Percentiles rank a stretch among this genome's conserved stretches.
These are phyloP conservation scores for Psettodes erumei DNA, from an alignment of 2,113 vertebrate genomes.

Conservation along the genomic window DNA sequence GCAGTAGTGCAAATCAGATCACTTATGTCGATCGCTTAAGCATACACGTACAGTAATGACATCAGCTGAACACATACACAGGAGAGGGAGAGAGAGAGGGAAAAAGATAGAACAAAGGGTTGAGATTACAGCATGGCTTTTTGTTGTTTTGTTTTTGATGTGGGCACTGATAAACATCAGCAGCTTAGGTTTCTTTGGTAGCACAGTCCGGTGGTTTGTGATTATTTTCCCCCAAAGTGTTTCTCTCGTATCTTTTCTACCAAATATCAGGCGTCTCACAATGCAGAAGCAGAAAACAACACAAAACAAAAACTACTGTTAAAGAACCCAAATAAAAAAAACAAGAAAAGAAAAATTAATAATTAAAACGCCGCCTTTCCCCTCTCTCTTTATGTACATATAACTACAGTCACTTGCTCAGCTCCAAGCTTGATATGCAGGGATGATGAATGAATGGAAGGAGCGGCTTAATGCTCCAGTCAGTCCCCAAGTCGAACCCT, in stretches of 20 bases:
- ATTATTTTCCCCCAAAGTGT: conserved; percentile 79
- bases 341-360: conserved; percentile 57
- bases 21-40: conserved; percentile 13
- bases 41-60: conserved; percentile 36
- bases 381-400: conserved; percentile 79
- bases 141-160: conserved; percentile 29
- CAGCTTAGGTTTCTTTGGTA: conserved; percentile 95
- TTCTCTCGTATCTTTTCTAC: conserved; percentile 66
- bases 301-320: conserved; percentile 78
- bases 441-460: conserved; percentile 57
- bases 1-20: conserved; percentile 61
- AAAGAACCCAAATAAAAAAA: conserved; percentile 54
- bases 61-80: conserved; percentile 24
- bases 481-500: conserved; percentile 51
- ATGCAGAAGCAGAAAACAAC: conserved; percentile 82
- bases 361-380: conserved; percentile 73
- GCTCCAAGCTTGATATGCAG: conserved; percentile 86
- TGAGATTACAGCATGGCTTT: conserved; percentile 45
- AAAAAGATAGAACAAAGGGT: conserved; percentile 40
- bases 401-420: conserved; percentile 80
- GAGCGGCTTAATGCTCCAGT: conserved; percentile 54
- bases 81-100: conserved; percentile 59
- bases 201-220: conserved; percentile 87
- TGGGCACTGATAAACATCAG: conserved; percentile 78
- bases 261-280: conserved; percentile 81